These are phyloP conservation scores for Dreissena rostriformis DNA, from an alignment of 1,140 invertebrate genomes.

Conservation along the genomic window DNA sequence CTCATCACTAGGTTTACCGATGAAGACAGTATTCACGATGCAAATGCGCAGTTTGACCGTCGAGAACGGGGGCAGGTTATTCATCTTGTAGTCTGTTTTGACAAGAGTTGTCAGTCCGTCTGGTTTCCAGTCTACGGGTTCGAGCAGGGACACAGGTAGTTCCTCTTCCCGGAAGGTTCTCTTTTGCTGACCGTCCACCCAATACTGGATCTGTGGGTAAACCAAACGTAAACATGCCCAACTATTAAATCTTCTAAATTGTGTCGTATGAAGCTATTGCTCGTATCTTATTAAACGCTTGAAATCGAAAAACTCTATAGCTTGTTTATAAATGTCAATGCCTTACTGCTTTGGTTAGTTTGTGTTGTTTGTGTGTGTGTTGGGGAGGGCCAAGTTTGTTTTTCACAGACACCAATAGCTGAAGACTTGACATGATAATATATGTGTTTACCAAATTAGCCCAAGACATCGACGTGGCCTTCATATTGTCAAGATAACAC, in stretches of 20 bases:
- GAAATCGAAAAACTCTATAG: too few relatives aligned
- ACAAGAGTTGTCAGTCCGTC: constrained; percentile 1
- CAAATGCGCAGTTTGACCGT: constrained; percentile 61
- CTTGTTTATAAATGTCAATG: too few relatives aligned
- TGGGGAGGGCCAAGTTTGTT: too few relatives aligned
- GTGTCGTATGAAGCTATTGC: too few relatives aligned
- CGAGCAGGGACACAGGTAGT: constrained; percentile 7
- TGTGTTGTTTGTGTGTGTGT: too few relatives aligned
- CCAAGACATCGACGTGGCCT: too few relatives aligned
- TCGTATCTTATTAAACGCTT: too few relatives aligned
- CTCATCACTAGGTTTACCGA: constrained; percentile 63
- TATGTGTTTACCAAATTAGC: constrained; percentile 63
- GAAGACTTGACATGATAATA: too few relatives aligned
- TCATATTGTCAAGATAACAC: too few relatives aligned
- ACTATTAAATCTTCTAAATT: too few relatives aligned
- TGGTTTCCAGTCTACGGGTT: background rate
- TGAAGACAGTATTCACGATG: constrained; percentile 70
- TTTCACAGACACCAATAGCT: too few relatives aligned
- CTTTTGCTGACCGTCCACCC: constrained; percentile 27
- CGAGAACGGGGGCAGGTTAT: constrained; percentile 64
- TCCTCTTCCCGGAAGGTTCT: constrained; percentile 48
- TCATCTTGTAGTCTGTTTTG: constrained; percentile 26
- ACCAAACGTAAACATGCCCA: too few relatives aligned
- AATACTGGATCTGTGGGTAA: constrained; percentile 40
- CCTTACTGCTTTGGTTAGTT: background rate